These are phyloP conservation scores for Lutraria lutraria DNA, from an alignment of 2,888 invertebrate species.

Conservation along the genomic window DNA sequence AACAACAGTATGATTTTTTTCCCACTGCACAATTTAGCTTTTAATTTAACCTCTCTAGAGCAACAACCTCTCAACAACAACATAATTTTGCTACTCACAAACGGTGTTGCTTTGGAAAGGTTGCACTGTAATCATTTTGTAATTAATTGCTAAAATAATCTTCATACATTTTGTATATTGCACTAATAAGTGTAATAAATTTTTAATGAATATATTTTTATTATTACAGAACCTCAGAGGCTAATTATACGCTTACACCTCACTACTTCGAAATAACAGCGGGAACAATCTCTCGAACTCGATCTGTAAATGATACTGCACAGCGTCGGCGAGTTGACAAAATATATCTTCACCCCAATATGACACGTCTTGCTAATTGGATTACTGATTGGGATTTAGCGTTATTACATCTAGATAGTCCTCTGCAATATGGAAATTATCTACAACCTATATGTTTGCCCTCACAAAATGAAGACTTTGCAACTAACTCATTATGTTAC, in stretches of 20 bases:
- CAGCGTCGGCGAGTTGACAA: slow-evolving; percentile 67
- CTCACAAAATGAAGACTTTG: slow-evolving; percentile 50
- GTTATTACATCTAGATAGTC: slow-evolving; percentile 72
- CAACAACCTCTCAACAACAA: too few relatives aligned
- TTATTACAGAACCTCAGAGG: slow-evolving; percentile 63
- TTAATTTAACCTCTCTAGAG: too few relatives aligned
- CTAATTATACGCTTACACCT: slow-evolving; percentile 72
- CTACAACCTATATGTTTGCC: slow-evolving; percentile 80
- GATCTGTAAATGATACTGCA: slow-evolving; percentile 38
- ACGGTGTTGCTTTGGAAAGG: too few relatives aligned
- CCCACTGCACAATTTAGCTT: too few relatives aligned
- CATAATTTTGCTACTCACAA: too few relatives aligned
- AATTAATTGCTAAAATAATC: too few relatives aligned
- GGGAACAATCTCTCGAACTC: slow-evolving; percentile 67
- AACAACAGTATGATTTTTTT: too few relatives aligned
- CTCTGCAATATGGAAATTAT: slow-evolving; percentile 72
- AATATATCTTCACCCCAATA: slow-evolving; percentile 72
- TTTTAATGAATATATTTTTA: neutral
- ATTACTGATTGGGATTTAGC: slow-evolving; percentile 78
- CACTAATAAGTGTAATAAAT: too few relatives aligned
- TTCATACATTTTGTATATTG: too few relatives aligned
- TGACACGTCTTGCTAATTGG: slow-evolving; percentile 58
- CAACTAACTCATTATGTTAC: slow-evolving; percentile 70
- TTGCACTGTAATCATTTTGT: too few relatives aligned
- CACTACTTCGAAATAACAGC: slow-evolving; percentile 71